These are phyloP conservation scores for Ricordea florida DNA, from an alignment of 92 coral and sea anemone genomes.

Conservation along the genomic window DNA sequence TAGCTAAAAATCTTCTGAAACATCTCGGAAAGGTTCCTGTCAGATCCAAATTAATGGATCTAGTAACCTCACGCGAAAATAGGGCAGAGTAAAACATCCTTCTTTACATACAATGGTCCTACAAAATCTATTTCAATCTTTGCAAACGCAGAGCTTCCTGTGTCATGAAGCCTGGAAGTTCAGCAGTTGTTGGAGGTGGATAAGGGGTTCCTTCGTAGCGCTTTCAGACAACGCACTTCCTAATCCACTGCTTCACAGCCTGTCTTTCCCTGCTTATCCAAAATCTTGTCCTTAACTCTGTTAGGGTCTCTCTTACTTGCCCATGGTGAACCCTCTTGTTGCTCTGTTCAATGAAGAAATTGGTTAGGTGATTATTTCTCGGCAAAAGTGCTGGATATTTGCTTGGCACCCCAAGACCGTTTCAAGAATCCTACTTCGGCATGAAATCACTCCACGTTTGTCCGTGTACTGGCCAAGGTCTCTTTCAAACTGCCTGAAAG, in stretches of 20 bases:
- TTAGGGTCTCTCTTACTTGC: not conserved
- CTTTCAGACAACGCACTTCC: not conserved
- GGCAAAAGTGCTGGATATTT: not conserved
- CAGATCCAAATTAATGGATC: slow-evolving; percentile 1
- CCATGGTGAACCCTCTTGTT: not conserved
- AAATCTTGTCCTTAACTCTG: not conserved
- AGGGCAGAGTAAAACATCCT: not conserved
- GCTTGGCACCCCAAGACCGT: too few relatives aligned
- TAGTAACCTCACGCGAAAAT: not conserved
- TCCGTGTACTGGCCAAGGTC: too few relatives aligned
- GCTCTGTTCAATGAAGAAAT: not conserved
- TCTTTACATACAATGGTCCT: not conserved
- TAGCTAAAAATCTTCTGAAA: not conserved
- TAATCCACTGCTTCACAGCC: not conserved
- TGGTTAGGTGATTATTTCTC: not conserved
- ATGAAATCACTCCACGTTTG: too few relatives aligned
- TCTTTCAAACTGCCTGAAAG: too few relatives aligned
- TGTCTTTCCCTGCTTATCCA: slow-evolving; percentile 16
- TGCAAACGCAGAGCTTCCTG: not conserved
- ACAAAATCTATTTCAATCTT: not conserved
- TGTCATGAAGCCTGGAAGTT: not conserved
- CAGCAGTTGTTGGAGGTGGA: not conserved
- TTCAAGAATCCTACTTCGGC: too few relatives aligned
- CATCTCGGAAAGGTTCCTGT: not conserved
- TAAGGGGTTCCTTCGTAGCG: not conserved